Conservation (phyloP, 2,888 invertebrate genomes). For the Oasisia sp. region DNA sequence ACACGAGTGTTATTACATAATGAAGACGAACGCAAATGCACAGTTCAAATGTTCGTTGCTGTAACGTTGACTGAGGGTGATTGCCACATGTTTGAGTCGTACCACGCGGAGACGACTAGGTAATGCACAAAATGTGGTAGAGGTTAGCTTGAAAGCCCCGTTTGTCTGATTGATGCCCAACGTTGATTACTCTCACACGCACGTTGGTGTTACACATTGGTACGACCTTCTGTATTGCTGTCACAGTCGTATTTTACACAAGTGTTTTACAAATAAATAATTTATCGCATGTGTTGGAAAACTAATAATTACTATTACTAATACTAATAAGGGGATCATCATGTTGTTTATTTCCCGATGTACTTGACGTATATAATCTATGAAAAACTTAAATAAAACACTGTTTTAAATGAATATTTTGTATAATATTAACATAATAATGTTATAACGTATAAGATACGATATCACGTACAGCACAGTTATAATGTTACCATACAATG, state of each 20-base stretch:
- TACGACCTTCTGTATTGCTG: neutral
- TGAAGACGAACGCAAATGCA: too few relatives aligned
- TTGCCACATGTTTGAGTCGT: neutral
- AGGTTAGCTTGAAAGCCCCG: neutral
- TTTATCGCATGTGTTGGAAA: neutral
- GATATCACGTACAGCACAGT: too few relatives aligned
- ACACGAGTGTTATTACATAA: too few relatives aligned
- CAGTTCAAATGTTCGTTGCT: neutral
- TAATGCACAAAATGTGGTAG: neutral
- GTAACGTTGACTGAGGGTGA: neutral
- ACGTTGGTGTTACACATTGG: neutral
- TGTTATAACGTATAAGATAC: too few relatives aligned
- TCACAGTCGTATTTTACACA: neutral
- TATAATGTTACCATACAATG: too few relatives aligned
- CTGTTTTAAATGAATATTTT: too few relatives aligned
- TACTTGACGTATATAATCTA: neutral
- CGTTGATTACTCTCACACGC: neutral
- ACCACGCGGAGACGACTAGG: neutral
- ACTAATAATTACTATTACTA: neutral
- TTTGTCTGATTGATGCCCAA: conserved; percentile 1
- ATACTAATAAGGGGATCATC: neutral
- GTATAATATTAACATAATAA: too few relatives aligned
- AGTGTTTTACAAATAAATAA: neutral
- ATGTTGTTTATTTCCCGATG: neutral
- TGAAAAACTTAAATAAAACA: too few relatives aligned